Base-by-base conservation (phyloP, 2,113 vertebrate species). In the Lucifuga dentata region DNA sequence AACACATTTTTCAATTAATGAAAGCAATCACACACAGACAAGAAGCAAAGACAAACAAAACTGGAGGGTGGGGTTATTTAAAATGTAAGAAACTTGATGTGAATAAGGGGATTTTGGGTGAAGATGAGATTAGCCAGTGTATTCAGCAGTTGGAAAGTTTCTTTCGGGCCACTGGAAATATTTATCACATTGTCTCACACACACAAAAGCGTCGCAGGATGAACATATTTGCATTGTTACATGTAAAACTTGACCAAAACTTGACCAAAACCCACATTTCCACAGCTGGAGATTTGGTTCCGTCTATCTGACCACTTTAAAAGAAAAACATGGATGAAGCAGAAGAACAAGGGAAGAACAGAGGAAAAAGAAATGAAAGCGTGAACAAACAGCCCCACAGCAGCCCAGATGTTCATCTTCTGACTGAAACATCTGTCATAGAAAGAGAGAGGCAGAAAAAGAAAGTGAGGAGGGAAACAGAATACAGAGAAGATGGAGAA, bases 401-500 rank as follows among this genome's bases (percentile, higher is more conserved):
- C 78, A 63, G 64, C n/a, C 81, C 86, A 90, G 89, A 39, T 88
- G 87, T 87, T 87, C 66, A 19, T 61, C 23, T 36, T 57, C 44
- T 71, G 52, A 74, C 50, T 78, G 52, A 68, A 81, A 85, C 87
- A 88, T 88, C 79, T 87, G 86, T 72, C 46, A 49, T 35, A 45
- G 40, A 50, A 48, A 40, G 21, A 58, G 17, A 76, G 48, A 66
- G 20, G 33, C 15, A 15, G 23, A 33, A 44, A 41, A 23, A 20
- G 16, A 51, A 45, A 19, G 33, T 3, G 48, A 39, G 53, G n/a
- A 23, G 46, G 4, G 6, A 11, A 26, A 52, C 16, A 69, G n/a
- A 46, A 40, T 29, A 53, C 36, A n/a, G n/a, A n/a, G 5, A 68
- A 46, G 5, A 33, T 15, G 35, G 24, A 48, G 10, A 21, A 41